phyloP scores from a whole-genome alignment of 2,113 vertebrate genomes.

The Sander vitreus region DNA sequence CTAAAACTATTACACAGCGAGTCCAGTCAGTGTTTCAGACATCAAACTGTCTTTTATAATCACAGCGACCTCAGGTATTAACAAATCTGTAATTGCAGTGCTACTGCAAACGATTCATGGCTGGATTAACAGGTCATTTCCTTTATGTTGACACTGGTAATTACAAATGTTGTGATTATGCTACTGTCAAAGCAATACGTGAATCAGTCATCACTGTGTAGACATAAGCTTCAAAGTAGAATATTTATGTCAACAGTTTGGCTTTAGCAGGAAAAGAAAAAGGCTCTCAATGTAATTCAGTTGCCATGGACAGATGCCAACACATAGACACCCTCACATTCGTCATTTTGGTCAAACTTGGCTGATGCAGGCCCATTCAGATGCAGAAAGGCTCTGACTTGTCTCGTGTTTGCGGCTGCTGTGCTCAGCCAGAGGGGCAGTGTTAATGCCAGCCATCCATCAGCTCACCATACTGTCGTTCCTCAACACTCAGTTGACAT shows the following conservation, averaged over 20 bases:
- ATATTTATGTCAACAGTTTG: conserved; percentile 14
- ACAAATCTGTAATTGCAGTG: conserved; percentile 29
- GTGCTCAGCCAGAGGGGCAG: conserved; percentile 27
- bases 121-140: conserved; percentile 30
- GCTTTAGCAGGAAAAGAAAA: neutral
- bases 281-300: neutral
- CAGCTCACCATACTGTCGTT: conserved; percentile 38
- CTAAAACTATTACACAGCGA: neutral
- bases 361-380: conserved; percentile 20
- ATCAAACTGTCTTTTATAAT: conserved; percentile 9
- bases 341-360: conserved; percentile 12
- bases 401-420: conserved; percentile 8
- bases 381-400: conserved; percentile 35
- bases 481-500: conserved; percentile 64
- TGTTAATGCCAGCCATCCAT: conserved; percentile 30
- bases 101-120: conserved; percentile 23
- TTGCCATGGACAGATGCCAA: neutral
- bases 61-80: conserved; percentile 3
- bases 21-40: conserved; percentile 10
- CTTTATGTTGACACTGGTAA: conserved; percentile 35
- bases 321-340: neutral
- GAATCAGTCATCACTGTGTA: neutral
- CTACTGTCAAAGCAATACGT: neutral
- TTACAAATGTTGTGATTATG: conserved; percentile 19
- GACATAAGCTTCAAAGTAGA: neutral